Percentiles rank a stretch among this genome's conserved stretches.
Evolutionary conservation across 2,113 vertebrate species (phyloP).

Genomic region (Pungitius pungitius): DNA sequence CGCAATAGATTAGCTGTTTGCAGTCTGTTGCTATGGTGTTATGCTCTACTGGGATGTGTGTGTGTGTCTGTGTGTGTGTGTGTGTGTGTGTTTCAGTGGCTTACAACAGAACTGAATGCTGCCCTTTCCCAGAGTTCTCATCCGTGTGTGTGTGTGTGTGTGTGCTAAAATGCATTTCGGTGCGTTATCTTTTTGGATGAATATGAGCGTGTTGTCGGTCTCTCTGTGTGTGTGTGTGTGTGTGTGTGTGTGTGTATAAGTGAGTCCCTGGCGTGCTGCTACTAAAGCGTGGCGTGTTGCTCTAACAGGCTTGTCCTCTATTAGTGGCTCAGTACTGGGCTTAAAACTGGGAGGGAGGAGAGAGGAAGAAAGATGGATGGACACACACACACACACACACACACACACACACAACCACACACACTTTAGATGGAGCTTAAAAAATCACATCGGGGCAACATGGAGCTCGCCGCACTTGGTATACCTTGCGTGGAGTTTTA

Average conservation of each 20-base stretch:
- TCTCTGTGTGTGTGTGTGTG: neutral
- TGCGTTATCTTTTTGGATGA: slow-evolving; percentile 28
- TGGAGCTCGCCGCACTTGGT: slow-evolving; percentile 16
- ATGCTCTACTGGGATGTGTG: slow-evolving; percentile 64
- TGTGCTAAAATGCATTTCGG: slow-evolving; percentile 30
- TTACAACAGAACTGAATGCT: slow-evolving; percentile 49
- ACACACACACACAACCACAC: slow-evolving; percentile 13
- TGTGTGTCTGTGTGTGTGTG: slow-evolving; percentile 5
- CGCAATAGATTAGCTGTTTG: slow-evolving; percentile 74
- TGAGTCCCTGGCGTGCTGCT: slow-evolving; percentile 55
- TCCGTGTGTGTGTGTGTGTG: slow-evolving; percentile 24
- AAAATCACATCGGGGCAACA: slow-evolving; percentile 4
- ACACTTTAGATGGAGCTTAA: slow-evolving; percentile 26
- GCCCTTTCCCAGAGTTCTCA: slow-evolving; percentile 33
- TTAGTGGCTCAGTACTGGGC: slow-evolving; percentile 68
- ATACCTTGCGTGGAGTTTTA: neutral
- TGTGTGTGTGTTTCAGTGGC: slow-evolving; percentile 20
- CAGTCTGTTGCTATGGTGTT: slow-evolving; percentile 69
- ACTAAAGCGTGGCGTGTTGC: slow-evolving; percentile 66
- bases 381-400: slow-evolving; percentile 14
- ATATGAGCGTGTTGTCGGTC: slow-evolving; percentile 16
- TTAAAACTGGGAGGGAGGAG: slow-evolving; percentile 57
- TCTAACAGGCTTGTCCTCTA: slow-evolving; percentile 76
- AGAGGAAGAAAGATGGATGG: slow-evolving; percentile 35
- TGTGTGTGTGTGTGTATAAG: slow-evolving; percentile 18